Percentiles rank a stretch among this genome's conserved stretches.
These are phyloP conservation scores for Boloria euphrosyne DNA, from an alignment of 2,888 invertebrate species.

Conservation along the genomic window DNA sequence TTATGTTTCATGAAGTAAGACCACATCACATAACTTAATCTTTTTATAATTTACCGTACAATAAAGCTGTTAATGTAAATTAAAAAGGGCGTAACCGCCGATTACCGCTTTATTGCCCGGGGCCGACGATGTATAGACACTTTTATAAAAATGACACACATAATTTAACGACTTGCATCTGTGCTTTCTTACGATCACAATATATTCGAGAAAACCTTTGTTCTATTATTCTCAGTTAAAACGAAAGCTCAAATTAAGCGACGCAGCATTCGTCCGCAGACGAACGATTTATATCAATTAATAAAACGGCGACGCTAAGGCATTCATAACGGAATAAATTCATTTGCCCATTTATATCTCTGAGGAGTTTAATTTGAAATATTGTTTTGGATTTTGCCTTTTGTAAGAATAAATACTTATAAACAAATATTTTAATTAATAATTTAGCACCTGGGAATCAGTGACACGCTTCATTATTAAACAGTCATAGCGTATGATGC, in stretches of 20 bases:
- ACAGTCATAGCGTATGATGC: no score
- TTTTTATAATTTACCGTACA: no score
- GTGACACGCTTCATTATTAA: no score
- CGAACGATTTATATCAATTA: conserved; percentile 19
- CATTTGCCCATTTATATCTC: conserved; percentile 16
- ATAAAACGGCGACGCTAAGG: conserved; percentile 20
- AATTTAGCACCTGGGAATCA: neutral
- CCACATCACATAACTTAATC: no score
- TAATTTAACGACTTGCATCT: no score
- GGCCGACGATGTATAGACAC: no score
- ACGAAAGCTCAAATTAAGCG: conserved; percentile 16
- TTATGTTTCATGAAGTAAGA: no score
- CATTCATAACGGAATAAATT: conserved; percentile 19
- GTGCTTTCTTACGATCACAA: no score
- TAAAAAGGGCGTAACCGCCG: no score
- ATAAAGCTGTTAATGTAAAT: no score
- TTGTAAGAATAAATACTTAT: neutral
- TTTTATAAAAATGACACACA: no score
- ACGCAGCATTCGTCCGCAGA: conserved; percentile 10
- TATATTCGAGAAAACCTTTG: conserved; percentile 1
- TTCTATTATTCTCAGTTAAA: conserved; percentile 18
- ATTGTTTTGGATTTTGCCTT: conserved; percentile 7
- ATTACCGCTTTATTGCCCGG: no score
- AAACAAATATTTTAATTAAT: neutral
- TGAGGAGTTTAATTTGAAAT: conserved; percentile 11